Percentiles rank a stretch among this genome's conserved stretches.
Conservation (phyloP, 2,888 invertebrate genomes). For the Philaethria dido region DNA sequence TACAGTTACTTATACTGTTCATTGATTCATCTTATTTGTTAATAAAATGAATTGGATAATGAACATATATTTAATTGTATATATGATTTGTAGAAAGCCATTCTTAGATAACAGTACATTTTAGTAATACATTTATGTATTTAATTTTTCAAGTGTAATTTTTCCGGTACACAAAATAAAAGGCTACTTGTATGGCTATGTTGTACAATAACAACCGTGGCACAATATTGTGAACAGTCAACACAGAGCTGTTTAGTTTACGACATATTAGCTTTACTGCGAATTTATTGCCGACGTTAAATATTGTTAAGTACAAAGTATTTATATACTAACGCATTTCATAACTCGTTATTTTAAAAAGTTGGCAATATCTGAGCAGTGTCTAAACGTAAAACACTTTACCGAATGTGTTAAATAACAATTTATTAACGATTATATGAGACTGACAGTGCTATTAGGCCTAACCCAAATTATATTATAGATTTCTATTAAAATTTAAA, state of each 20-base stretch:
- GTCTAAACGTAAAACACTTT: not conserved
- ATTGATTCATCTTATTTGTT: not conserved
- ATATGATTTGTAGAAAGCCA: slow-evolving; percentile 1
- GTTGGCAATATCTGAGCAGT: slow-evolving; percentile 31
- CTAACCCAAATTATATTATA: no score
- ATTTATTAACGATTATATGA: not conserved
- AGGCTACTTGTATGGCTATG: slow-evolving; percentile 26
- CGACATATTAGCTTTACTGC: slow-evolving; percentile 45
- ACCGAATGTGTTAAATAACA: slow-evolving; percentile 1
- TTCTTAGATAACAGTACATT: not conserved
- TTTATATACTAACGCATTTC: slow-evolving; percentile 45
- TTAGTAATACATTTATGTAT: not conserved
- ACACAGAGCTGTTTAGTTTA: slow-evolving; percentile 41
- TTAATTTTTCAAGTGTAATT: not conserved
- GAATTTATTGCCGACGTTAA: slow-evolving; percentile 44
- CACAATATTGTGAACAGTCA: slow-evolving; percentile 41
- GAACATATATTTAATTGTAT: slow-evolving; percentile 6
- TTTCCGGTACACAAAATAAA: slow-evolving; percentile 6
- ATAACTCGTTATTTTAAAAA: slow-evolving; percentile 29
- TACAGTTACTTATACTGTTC: slow-evolving; percentile 7
- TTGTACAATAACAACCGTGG: slow-evolving; percentile 34
- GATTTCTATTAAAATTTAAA: not conserved
- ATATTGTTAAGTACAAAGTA: slow-evolving; percentile 52
- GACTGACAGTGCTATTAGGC: not conserved
- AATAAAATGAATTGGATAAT: slow-evolving; percentile 4